Base-by-base conservation (phyloP, 2,888 invertebrate genomes). In the Morinoia aosen region DNA sequence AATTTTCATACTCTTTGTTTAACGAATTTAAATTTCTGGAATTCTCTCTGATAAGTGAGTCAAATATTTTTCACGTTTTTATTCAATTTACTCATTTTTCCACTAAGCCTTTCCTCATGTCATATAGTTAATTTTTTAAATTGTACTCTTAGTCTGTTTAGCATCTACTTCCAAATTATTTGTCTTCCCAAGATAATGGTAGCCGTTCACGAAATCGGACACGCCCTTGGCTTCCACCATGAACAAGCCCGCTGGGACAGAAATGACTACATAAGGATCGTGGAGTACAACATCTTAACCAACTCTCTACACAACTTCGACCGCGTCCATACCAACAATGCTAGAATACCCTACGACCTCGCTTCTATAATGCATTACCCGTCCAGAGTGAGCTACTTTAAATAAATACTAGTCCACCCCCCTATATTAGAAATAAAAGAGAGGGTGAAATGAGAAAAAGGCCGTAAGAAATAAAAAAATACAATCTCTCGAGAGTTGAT, bases 321-420 rank as follows among this genome's bases (percentile, higher is more conserved):
- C 95, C 95, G 95, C 40, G 88, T 95, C 2, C 64, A 96, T 58
- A 96, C 95, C 95, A 88, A 96, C 14, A 95, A 95, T 88, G 94
- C 95, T 39, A 91, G 94, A 16, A 91, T 96, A 58, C 88, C 95
- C 58, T 96, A 96, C 57, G 96, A 96, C 91, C 95, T 96, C 33
- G 95, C 96, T 25, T 96, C 96, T 33, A 95, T 96, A 93, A 96
- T 96, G 96, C 96, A 96, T 91, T 96, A 96, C 94, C 88, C 95
- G 16, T 88, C 96, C 57, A 76, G 96, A 57, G 96, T 96, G 39
- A 95, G 96, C 4, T 40, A 40, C 39, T 64, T 48, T 48, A 48
- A 48, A 48, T 48, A 48, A 5, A 48, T 48, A 48, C 5, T 48
- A 48, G 3, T 48, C 48, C 39, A 14, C 39, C 3, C 90, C 12